phyloP scores from a whole-genome alignment of 2,113 vertebrate genomes.

The Dasyurus viverrinus region DNA sequence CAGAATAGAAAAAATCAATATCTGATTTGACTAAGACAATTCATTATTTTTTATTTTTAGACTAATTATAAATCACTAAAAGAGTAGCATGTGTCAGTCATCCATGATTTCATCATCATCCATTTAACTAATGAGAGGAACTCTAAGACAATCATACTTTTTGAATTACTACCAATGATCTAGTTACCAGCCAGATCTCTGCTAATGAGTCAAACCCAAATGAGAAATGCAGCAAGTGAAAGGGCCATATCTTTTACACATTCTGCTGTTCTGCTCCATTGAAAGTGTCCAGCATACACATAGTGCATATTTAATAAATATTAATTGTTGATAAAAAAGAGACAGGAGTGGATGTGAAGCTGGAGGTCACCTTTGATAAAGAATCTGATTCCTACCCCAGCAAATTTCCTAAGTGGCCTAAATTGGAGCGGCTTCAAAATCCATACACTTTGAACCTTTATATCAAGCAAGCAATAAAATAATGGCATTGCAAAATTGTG shows the following conservation, averaged over 20 bases:
- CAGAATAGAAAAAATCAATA: background rate
- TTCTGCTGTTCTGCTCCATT: background rate
- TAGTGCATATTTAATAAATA: background rate
- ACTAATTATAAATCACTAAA: conserved; percentile 11
- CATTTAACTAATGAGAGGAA: background rate
- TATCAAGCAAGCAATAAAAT: background rate
- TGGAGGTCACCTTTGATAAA: background rate
- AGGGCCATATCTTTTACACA: background rate
- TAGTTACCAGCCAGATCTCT: background rate
- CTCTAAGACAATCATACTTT: background rate
- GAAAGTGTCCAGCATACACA: background rate
- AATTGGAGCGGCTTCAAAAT: background rate
- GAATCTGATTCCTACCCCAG: background rate
- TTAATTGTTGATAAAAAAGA: background rate
- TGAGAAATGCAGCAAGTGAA: background rate
- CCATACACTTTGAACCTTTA: background rate
- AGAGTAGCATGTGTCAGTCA: background rate
- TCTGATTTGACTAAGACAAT: too few species aligned
- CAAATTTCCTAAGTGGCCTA: background rate
- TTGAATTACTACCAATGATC: conserved; percentile 5
- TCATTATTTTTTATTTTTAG: conserved; percentile 20
- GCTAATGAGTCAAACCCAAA: background rate
- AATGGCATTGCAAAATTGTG: background rate
- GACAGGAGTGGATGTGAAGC: background rate
- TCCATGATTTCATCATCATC: background rate